Percentiles rank a stretch among this genome's conserved stretches.
phyloP scores from a whole-genome alignment of 2,797 vertebrate species.

The Halcyon smyrnensis region DNA sequence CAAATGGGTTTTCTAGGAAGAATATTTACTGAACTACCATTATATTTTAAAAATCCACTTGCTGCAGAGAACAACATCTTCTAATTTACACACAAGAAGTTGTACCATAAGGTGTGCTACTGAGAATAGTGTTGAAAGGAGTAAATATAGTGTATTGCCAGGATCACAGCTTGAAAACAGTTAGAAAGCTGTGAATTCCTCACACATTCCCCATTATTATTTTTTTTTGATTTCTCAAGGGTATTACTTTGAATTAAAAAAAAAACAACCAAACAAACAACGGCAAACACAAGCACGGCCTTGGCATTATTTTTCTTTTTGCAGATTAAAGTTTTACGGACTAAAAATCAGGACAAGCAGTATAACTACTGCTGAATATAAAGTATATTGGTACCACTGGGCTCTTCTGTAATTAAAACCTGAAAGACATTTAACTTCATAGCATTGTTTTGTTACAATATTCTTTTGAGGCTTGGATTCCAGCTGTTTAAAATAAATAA shows the following conservation, averaged over 20 bases:
- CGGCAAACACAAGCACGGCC: too few species aligned
- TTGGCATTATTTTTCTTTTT: not conserved
- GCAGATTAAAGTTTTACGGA: not conserved
- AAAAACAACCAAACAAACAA: not conserved
- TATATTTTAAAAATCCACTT: not conserved
- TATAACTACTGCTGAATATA: not conserved
- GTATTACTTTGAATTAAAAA: not conserved
- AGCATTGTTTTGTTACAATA: not conserved
- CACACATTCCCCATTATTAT: not conserved
- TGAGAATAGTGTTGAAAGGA: not conserved
- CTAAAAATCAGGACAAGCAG: not conserved
- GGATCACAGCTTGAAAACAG: not conserved
- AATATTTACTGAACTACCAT: not conserved
- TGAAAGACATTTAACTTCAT: constrained; percentile 26
- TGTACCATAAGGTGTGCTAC: not conserved
- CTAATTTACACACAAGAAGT: not conserved
- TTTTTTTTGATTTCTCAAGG: not conserved
- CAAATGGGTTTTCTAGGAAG: not conserved
- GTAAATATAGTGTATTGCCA: not conserved
- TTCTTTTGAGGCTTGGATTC: not conserved
- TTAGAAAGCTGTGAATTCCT: not conserved
- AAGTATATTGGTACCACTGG: not conserved
- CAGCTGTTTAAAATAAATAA: constrained; percentile 40
- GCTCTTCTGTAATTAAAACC: not conserved
- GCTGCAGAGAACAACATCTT: not conserved